Evolutionary conservation across 2,797 vertebrate genomes (phyloP).

Genomic region (Micromesistius poutassou): DNA sequence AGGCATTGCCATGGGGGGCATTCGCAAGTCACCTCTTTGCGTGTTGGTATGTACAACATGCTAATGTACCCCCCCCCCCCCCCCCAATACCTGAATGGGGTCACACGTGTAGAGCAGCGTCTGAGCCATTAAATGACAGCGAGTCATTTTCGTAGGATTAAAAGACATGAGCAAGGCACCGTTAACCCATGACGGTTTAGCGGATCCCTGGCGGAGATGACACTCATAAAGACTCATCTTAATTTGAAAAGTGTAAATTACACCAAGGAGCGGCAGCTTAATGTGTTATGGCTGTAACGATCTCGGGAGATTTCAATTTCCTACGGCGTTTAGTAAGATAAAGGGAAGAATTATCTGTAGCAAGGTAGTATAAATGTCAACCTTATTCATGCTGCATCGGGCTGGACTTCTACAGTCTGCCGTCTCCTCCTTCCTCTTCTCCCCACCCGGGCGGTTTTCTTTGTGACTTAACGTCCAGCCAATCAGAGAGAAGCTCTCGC

Average conservation of each 20-base stretch:
- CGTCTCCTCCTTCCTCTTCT: background rate
- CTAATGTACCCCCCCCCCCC: background rate
- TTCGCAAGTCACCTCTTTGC: background rate
- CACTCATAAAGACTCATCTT: background rate
- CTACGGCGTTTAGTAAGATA: background rate
- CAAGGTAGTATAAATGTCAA: constrained; percentile 2
- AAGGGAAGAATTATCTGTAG: background rate
- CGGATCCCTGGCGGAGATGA: background rate
- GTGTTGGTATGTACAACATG: background rate
- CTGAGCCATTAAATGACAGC: background rate
- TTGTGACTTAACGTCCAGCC: background rate
- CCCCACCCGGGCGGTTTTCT: background rate
- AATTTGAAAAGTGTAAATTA: constrained; percentile 1
- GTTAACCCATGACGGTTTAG: background rate
- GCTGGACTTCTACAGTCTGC: background rate
- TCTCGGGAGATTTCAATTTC: background rate
- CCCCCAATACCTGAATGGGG: background rate
- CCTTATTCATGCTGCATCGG: background rate
- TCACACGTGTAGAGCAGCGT: background rate
- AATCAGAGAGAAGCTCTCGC: background rate
- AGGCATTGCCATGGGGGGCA: background rate
- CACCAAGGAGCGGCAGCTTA: background rate
- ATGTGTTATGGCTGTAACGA: background rate
- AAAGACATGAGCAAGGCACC: background rate
- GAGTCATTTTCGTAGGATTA: background rate